Evolutionary conservation across 2,113 vertebrate species (phyloP).

Genomic region (Corythaeola cristata): DNA sequence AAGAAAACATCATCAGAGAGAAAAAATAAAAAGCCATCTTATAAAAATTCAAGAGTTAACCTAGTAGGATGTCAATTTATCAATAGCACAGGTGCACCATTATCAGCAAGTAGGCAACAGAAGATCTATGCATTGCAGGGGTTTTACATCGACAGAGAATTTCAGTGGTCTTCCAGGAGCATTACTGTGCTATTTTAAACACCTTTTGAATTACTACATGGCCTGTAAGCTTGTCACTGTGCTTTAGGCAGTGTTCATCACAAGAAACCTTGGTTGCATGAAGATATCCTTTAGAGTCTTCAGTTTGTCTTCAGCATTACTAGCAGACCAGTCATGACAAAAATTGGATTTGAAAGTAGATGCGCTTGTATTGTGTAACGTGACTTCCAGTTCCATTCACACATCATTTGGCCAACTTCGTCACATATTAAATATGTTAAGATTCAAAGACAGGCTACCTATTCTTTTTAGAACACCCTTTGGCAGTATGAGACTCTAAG

Average conservation of each 20-base stretch:
- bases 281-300: not conserved
- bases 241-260: not conserved
- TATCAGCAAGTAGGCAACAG: not conserved
- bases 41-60: not conserved
- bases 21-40: not conserved
- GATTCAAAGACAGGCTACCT: not conserved
- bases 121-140: not conserved
- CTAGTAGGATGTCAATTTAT: not conserved
- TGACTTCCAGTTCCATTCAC: not conserved
- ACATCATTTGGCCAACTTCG: not conserved
- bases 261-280: not conserved
- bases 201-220: not conserved
- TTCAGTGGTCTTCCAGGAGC: not conserved
- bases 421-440: not conserved
- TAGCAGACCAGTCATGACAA: not conserved
- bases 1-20: not conserved
- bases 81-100: not conserved
- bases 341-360: constrained; percentile 18
- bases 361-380: not conserved
- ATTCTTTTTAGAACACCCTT: not conserved
- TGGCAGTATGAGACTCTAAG: not conserved
- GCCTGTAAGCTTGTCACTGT: not conserved
- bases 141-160: not conserved
- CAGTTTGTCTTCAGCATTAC: not conserved
- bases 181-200: not conserved